Evolutionary conservation across 2,888 invertebrate genomes (phyloP), one percentile per base, ranked within the genome.

Genomic region (Smittia aterrima): DNA sequence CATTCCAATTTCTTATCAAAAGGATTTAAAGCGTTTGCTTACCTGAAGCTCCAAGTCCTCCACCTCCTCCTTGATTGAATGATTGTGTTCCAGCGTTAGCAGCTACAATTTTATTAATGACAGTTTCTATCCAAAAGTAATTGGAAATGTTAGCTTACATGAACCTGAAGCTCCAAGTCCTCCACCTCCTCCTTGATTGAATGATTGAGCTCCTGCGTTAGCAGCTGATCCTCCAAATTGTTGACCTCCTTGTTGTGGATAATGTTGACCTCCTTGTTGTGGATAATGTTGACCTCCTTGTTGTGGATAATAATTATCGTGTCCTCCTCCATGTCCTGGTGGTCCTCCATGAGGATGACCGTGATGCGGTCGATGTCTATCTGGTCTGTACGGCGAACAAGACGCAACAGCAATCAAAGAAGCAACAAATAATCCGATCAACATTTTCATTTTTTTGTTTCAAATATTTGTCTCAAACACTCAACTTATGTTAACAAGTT

Each of bases 41-140:
- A 72, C 72, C 58, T 18, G 62, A 62, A 38, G 27, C 70, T n/a
- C 54, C 25, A n/a, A 54, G 22, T 11, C 27, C 27, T 20, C 70
- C 70, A 27, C 47, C 47, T 11, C 53, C 47, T 1, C 64, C 64
- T n/a, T 16, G 9, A 16, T 27, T 64, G 64, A 64, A 27, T 27
- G 27, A n/a, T 27, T 64, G 64, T 13, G 27, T 11, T n/a, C 64
- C 64, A 13, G 64, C 64, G n/a, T 64, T 64, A 27, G 64, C 64
- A 64, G 64, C 64, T 64, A 27, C 2, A 64, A 27, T 47, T 47
- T 47, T 47, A 6, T n/a, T 47, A 47, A 47, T 38, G 38, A 16
- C n/a, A 47, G 47, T 6, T 47, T 47, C 16, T 47, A 9, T 38
- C 38, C 4, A 4, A n/a, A 58, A 58, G 11, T 13, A 13, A 13